Conservation (phyloP, 2,113 vertebrate species). For the Patagioenas fasciata region DNA sequence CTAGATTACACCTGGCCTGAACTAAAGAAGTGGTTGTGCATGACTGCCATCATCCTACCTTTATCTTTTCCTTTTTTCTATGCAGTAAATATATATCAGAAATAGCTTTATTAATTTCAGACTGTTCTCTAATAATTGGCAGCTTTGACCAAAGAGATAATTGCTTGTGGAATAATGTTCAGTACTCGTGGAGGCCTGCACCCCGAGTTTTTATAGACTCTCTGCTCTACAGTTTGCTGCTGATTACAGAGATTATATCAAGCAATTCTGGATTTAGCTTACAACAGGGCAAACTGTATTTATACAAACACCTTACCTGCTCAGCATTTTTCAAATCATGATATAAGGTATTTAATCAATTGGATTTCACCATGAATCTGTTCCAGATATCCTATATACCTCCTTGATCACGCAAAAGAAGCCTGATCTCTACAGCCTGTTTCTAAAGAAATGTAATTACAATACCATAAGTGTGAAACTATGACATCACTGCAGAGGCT, state of each 20-base stretch:
- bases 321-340: not conserved
- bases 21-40: not conserved
- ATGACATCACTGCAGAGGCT: not conserved
- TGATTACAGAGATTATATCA: not conserved
- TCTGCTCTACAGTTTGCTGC: not conserved
- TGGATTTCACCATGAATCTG: not conserved
- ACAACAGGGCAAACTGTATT: not conserved
- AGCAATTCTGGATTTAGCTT: not conserved
- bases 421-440: not conserved
- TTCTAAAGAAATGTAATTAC: not conserved
- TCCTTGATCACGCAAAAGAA: not conserved
- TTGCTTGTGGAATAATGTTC: not conserved
- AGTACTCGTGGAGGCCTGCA: not conserved
- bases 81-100: not conserved
- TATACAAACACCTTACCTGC: not conserved
- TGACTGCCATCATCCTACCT: not conserved
- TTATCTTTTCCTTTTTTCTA: not conserved
- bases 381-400: not conserved
- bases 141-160: not conserved
- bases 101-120: not conserved
- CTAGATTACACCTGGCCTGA: not conserved
- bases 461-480: not conserved
- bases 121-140: not conserved
- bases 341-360: not conserved
- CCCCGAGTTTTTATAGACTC: not conserved